Base-by-base conservation (phyloP, 2,888 invertebrate genomes). In the Aradus depressus region DNA sequence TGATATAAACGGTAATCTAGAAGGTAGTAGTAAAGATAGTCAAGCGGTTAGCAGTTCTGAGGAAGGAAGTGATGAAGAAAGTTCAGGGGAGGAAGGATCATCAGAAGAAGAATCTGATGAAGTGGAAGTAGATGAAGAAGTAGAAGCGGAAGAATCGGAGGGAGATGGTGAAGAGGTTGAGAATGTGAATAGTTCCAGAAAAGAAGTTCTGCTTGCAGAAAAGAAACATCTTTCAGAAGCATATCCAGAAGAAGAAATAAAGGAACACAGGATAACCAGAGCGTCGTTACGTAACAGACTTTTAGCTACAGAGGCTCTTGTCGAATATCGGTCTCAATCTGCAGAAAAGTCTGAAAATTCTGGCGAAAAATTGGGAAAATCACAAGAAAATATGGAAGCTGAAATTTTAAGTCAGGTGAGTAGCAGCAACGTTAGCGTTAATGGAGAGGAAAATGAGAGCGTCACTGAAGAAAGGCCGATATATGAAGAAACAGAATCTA, bases 21-120 rank as follows among this genome's bases (percentile, higher is more conserved):
- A 16, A 18, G 39, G 5, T 8, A 35, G 16, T 10, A 16, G 16
- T 35, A 35, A 14, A 14, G 32, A 6, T 34, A 22, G 22, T 3
- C 22, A 22, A 14, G 25, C 4, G 4, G 35, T 16, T 5, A 34
- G 12, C 12, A 34, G n/a, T 34, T 34, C 35, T 6, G 5, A 34
- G 4, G 35, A 34, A 5, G 35, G 18, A 12, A 12, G 5, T 12
- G 45, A 45, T 37, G 47, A 47, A 18, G 37, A 37, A n/a, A 47
- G 25, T n/a, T 23, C 12, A 26, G 25, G 22, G 18, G 44, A 44
- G 6, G 22, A 44, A 16, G 26, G 10, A 2, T 6, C 28, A 28
- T 28, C 28, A 28, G 28, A 12, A 10, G 35, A 5, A 35, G 16
- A 5, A 14, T 16, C 10, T 8, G 4, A 19, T 32, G 19, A 26